Conservation (phyloP, 2,113 vertebrate species). For the Melanerpes aurifrons region DNA sequence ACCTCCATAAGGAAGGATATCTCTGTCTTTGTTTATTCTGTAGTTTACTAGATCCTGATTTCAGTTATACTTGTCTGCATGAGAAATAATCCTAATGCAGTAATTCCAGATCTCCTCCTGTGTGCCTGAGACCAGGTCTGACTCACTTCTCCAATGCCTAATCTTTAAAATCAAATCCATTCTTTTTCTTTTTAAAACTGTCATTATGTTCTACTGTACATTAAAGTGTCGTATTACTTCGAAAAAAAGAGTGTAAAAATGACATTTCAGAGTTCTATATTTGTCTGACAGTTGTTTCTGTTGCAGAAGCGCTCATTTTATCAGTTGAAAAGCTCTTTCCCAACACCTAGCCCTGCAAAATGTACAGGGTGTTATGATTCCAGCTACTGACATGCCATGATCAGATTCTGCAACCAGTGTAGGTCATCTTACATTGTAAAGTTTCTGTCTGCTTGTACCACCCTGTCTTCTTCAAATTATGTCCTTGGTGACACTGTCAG, state of each 20-base stretch:
- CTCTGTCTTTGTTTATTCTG: background rate
- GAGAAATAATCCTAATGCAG: background rate
- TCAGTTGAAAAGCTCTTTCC: conserved; percentile 29
- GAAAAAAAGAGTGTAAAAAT: conserved; percentile 18
- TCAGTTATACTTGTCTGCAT: background rate
- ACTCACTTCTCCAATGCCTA: conserved; percentile 48
- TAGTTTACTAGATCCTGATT: background rate
- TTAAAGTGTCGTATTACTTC: conserved; percentile 27
- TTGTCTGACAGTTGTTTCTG: conserved; percentile 64
- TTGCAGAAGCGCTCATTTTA: conserved; percentile 42
- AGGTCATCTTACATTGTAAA: background rate
- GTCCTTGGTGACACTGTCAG: background rate
- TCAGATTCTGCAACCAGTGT: background rate
- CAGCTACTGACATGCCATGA: background rate
- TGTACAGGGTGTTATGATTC: background rate
- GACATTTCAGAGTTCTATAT: conserved; percentile 59
- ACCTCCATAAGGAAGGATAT: background rate
- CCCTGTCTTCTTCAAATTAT: background rate
- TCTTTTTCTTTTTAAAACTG: conserved; percentile 44
- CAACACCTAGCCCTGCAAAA: background rate
- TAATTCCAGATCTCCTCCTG: background rate
- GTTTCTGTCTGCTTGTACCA: background rate
- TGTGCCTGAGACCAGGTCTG: conserved; percentile 26
- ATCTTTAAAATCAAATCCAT: conserved; percentile 41
- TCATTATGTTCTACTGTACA: conserved; percentile 49